Evolutionary conservation across 1,140 invertebrate species (phyloP), one percentile per base, ranked within the genome.

Genomic region (Leptoteleia sp.): DNA sequence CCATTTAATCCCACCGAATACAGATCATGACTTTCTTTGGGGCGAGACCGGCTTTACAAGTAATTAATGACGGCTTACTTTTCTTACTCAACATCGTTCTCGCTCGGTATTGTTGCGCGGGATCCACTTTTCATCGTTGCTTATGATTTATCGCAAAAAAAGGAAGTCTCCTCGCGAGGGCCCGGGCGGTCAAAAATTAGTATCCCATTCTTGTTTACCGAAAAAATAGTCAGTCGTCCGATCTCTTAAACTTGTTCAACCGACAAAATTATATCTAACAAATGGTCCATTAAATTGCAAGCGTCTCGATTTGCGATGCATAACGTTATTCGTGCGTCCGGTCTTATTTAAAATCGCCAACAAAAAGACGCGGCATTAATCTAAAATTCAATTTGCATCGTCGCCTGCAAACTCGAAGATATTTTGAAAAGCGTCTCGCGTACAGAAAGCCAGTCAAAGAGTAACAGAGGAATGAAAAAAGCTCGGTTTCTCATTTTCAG

Each of bases 321-420:
- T 45, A 31, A 61, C 37, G 16, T 62, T 54, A 65, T 76, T 76
- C 31, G 62, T 68, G 12, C 19, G 31, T 22, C 11, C 19, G n/a
- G 38, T 52, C 31, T 50, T 52, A 43, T 55, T 76, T 42, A 47
- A 76, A 55, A 62, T 37, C 12, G 15, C 11, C 35, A 43, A 22
- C 37, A 45, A 37, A 67, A 42, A 76, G 25, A 47, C 22, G 38
- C n/a, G 47, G 43, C 42, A 77, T 77, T 77, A 64, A 77, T 71
- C 59, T 77, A 35, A 71, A 77, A 77, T 77, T 77, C 65, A 70
- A 77, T 77, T 71, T 70, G 50, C 65, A 65, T 70, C 52, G 37
- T 52, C 52, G 59, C 52, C 59, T 65, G 65, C 71, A 77, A 77
- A 71, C 35, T 70, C 48, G 48, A 62, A 76, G 55, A 68, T 67